phyloP scores from a whole-genome alignment of 92 coral and sea anemone species.

The Epizoanthus illoricatus region DNA sequence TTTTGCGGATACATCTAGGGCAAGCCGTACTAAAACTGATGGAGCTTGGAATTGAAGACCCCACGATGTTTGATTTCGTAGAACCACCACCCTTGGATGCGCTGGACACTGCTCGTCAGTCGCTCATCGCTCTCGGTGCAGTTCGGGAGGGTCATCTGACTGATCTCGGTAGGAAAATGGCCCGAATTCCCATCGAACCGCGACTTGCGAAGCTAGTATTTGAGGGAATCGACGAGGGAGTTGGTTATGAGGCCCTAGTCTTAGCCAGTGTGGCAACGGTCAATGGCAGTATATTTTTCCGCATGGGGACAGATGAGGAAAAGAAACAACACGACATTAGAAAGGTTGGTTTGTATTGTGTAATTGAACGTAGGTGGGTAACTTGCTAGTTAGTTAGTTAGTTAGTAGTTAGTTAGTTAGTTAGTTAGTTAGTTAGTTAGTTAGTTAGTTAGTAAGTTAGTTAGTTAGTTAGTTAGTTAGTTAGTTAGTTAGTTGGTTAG shows the following conservation, averaged over 20 bases:
- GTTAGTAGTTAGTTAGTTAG: too few relatives aligned
- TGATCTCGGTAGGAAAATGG: conserved; percentile 79
- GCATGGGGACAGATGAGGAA: conserved; percentile 89
- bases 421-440: too few relatives aligned
- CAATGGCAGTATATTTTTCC: conserved; percentile 82
- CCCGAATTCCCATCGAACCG: conserved; percentile 82
- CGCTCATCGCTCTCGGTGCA: conserved; percentile 80
- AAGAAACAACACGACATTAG: conserved; percentile 73
- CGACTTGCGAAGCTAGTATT: conserved; percentile 79
- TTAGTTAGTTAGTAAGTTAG: too few relatives aligned
- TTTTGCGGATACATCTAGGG: conserved; percentile 86
- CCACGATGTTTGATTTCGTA: conserved; percentile 78
- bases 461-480: too few relatives aligned
- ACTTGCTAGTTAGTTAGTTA: too few relatives aligned
- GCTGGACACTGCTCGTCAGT: conserved; percentile 54
- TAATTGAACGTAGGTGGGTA: too few relatives aligned
- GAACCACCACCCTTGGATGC: conserved; percentile 86
- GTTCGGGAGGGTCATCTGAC: conserved; percentile 66
- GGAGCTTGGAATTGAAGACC: conserved; percentile 85
- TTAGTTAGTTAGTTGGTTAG: too few relatives aligned
- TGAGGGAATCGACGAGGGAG: conserved; percentile 75
- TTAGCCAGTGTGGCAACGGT: conserved; percentile 78
- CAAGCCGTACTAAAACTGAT: conserved; percentile 84
- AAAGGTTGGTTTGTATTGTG: conserved; percentile 40
- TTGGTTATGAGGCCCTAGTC: conserved; percentile 75